A percentile compares a stretch with the other conserved stretches of the same genome.
Conservation (phyloP, 2,113 vertebrate genomes). For the Panthera tigris region DNA sequence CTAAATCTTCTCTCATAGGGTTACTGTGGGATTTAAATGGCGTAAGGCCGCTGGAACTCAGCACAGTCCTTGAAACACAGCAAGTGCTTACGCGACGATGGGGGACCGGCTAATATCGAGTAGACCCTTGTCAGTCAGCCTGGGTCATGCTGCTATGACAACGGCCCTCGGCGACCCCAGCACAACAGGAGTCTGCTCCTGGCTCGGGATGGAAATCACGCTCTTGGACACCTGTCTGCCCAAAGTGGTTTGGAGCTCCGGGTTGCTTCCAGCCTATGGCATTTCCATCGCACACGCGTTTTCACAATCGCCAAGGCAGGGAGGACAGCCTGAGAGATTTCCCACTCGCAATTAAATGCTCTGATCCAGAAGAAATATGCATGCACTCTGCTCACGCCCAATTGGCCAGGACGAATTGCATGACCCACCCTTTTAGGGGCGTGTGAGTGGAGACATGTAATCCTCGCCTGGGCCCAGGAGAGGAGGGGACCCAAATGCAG, state of each 20-base stretch:
- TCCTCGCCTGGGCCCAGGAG: background rate
- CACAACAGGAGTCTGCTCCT: background rate
- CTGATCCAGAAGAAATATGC: background rate
- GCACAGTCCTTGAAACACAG: background rate
- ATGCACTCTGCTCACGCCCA: background rate
- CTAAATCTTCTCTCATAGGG: background rate
- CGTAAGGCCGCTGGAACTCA: background rate
- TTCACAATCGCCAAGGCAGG: background rate
- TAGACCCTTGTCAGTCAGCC: background rate
- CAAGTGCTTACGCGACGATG: background rate
- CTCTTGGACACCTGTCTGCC: background rate
- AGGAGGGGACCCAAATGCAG: background rate
- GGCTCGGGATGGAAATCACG: fast-evolving
- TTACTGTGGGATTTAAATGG: background rate
- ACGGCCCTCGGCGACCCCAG: background rate
- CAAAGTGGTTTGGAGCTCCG: background rate
- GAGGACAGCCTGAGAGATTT: background rate
- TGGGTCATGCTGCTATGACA: background rate
- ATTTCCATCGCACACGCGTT: background rate
- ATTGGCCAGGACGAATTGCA: background rate
- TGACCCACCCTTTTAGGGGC: background rate
- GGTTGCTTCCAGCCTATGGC: background rate
- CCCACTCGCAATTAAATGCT: background rate
- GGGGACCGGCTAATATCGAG: background rate
- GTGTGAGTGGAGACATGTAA: background rate